These are phyloP conservation scores for Muntiacus reevesi DNA, from an alignment of 2,113 vertebrate genomes.

Conservation along the genomic window DNA sequence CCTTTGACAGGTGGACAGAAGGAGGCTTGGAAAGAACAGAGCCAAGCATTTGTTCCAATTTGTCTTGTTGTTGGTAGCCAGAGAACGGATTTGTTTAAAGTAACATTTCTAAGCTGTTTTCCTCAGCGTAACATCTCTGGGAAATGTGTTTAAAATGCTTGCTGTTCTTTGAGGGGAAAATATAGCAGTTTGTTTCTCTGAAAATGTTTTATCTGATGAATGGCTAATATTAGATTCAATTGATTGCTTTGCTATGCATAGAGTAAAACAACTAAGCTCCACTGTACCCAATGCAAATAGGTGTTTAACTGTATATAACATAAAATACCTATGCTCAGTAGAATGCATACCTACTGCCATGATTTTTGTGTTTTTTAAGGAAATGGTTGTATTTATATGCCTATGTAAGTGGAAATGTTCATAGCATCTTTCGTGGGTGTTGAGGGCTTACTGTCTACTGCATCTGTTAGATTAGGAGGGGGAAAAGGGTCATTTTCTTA, in stretches of 20 bases:
- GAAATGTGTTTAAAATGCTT: conserved; percentile 19
- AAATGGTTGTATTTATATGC: fast-evolving
- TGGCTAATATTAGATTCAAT: conserved; percentile 58
- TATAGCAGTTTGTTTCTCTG: conserved; percentile 41
- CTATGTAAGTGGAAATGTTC: background rate
- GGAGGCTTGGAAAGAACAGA: conserved; percentile 7
- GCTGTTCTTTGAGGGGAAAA: conserved; percentile 42
- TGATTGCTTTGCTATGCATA: conserved; percentile 27
- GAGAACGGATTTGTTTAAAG: conserved; percentile 60
- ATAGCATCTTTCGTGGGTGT: background rate
- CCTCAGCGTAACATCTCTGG: background rate
- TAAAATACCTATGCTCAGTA: background rate
- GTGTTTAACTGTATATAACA: fast-evolving
- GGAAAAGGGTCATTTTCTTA: background rate
- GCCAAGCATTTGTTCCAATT: background rate
- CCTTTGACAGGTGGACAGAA: conserved; percentile 57
- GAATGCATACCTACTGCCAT: background rate
- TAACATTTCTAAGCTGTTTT: conserved; percentile 58
- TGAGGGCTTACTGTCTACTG: background rate
- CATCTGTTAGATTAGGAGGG: background rate
- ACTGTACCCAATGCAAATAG: background rate
- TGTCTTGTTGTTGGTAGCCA: background rate
- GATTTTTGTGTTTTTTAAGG: background rate
- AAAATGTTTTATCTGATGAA: conserved; percentile 62
- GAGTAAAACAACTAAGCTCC: conserved; percentile 43